These are phyloP conservation scores for Amphipoea lucens DNA, from an alignment of 2,888 invertebrate genomes.

Conservation along the genomic window DNA sequence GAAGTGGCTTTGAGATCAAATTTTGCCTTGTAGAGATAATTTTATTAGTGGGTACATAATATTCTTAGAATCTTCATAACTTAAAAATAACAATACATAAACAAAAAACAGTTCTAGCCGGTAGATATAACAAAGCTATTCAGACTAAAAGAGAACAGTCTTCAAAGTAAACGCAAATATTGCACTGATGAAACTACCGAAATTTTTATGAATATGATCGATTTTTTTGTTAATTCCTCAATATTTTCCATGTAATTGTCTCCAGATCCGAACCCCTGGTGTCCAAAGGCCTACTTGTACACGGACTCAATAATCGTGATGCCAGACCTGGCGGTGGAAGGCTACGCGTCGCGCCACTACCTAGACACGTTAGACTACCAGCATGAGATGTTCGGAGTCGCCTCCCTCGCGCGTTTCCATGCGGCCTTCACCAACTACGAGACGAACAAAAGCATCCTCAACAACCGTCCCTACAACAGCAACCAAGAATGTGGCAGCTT, in stretches of 20 bases:
- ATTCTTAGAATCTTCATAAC: too few species aligned
- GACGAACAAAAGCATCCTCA: slow-evolving; percentile 66
- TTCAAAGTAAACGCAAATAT: background rate
- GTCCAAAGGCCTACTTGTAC: slow-evolving; percentile 75
- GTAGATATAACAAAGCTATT: background rate
- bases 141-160: background rate
- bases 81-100: background rate
- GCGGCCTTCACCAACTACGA: slow-evolving; percentile 80
- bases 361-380: slow-evolving; percentile 73
- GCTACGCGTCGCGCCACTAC: slow-evolving; percentile 72
- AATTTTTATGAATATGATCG: background rate
- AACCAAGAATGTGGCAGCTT: slow-evolving; percentile 71
- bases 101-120: background rate
- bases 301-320: slow-evolving; percentile 80
- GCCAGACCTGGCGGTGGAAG: slow-evolving; percentile 79
- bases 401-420: slow-evolving; percentile 81
- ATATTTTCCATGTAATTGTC: slow-evolving; percentile 11
- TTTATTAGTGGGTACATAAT: background rate
- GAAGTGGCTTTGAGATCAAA: background rate
- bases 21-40: background rate
- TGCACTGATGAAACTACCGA: too few species aligned
- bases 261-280: slow-evolving; percentile 78
- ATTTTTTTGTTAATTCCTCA: background rate
- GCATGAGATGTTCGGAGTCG: slow-evolving; percentile 71
- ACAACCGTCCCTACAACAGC: slow-evolving; percentile 67